Base-by-base conservation (phyloP, 2,888 invertebrate genomes). In the Nysson spinosus region DNA sequence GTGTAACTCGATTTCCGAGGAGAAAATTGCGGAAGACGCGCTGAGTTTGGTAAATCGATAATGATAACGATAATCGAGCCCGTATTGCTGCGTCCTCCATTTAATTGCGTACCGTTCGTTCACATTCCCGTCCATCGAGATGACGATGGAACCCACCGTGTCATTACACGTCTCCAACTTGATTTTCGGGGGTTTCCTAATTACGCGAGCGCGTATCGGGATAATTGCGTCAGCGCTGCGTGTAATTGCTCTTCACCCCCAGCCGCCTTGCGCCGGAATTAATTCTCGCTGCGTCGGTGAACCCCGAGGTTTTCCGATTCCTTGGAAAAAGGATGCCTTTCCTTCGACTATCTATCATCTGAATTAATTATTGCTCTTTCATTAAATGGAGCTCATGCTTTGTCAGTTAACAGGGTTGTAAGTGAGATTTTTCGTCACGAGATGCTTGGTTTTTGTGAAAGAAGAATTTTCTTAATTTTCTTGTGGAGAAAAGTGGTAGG, bases 41-140 rank as follows among this genome's bases (percentile, higher is more conserved):
- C 35, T 28, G 49, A 12, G 46, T 26, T 24, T 26, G 32, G 26
- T 24, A 42, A 66, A 62, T 69, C 69, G 69, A 69, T 61, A 34
- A 61, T 37, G 40, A 61, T 69, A 34, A 61, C 40, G 40, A 61
- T 69, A 66, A 66, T 66, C 66, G 28, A 52, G 49, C 66, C 66
- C 69, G 56, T 62, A 69, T 66, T 52, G 46, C 22, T 12, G 17
- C 42, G 62, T 66, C 56, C 61, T 66, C 50, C 52, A 66, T 32
- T 49, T 69, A 66, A 66, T 69, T 66, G 44, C 50, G 44, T 30
- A 44, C 37, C 34, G 17, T 26, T 28, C 19, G 19, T 34, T 9
- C 32, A 20, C 16, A 17, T 16, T 7, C 17, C 26, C 17, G 43
- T n/a, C 11, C 17, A 20, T 16, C n/a, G n/a, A n/a, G n/a, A 9